These are phyloP conservation scores for Taenioides sp. DNA, from an alignment of 2,797 vertebrate species.

Conservation along the genomic window DNA sequence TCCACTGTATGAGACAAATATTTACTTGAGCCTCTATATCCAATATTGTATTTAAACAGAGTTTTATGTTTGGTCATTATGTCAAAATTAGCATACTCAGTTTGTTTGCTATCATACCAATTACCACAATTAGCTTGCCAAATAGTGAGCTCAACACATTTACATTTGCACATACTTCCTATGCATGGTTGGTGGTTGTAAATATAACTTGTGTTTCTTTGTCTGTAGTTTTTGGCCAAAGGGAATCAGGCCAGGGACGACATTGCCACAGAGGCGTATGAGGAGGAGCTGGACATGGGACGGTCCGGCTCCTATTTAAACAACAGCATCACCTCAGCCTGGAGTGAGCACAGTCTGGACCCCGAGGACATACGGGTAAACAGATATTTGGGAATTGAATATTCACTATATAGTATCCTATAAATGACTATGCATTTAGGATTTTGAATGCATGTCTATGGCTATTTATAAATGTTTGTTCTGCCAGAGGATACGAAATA, in stretches of 20 bases:
- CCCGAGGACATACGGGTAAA: conserved; percentile 96
- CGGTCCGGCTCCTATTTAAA: conserved; percentile 96
- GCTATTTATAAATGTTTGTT: too few species aligned
- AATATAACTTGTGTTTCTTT: conserved; percentile 11
- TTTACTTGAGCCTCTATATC: conserved; percentile 27
- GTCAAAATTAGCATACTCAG: conserved; percentile 3
- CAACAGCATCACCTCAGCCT: conserved; percentile 97
- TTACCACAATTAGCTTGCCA: background rate
- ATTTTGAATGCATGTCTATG: background rate
- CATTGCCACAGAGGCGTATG: conserved; percentile 94
- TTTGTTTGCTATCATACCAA: background rate
- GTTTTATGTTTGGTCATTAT: conserved; percentile 8
- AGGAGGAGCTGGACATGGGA: conserved; percentile 97
- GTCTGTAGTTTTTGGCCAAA: conserved; percentile 88
- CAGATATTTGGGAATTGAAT: background rate
- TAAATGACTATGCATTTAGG: background rate
- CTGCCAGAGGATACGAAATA: too few species aligned
- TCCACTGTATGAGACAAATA: conserved; percentile 36
- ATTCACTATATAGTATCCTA: background rate
- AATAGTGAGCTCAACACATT: conserved; percentile 2
- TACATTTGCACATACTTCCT: conserved; percentile 3
- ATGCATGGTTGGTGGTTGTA: background rate
- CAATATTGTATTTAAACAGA: conserved; percentile 28
- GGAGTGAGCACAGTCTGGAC: conserved; percentile 98
- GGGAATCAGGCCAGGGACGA: conserved; percentile 94